Base-by-base conservation (phyloP, 2,113 vertebrate species). In the Nothobranchius kuhntae region DNA sequence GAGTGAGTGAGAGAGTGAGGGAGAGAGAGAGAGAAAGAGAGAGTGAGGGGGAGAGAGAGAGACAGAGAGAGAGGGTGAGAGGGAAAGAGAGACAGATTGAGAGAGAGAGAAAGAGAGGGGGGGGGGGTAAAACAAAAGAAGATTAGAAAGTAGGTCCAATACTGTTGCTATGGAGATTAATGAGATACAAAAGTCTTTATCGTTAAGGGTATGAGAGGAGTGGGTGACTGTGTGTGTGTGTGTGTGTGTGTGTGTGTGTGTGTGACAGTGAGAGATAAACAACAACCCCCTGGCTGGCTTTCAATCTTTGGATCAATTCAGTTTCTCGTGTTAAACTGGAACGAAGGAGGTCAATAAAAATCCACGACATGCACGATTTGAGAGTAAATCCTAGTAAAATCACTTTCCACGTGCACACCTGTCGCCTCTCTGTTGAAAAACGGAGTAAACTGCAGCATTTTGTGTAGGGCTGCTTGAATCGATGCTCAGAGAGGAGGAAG, bases 121-220 rank as follows among this genome's bases (percentile, higher is more conserved):
- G 21, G 21, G 21, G 21, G 21, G 21, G 1, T 21, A 21, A 21
- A 21, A 21, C 21, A 21, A 21, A 21, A 21, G 21, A 21, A 21
- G 21, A 21, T 21, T 21, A 21, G 21, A 21, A 21, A 21, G 21
- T 21, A 21, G 21, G 21, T 21, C 21, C 21, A 21, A 21, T 21
- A 21, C 21, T 21, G 21, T 21, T 21, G 21, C 21, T 21, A 21
- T 21, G 21, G 21, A 21, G 21, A 21, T 21, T 21, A 84, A 89
- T 85, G 70, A 87, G 61, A 78, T 63, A 77, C 76, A 80, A 74
- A 71, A 61, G 62, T 74, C 76, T 73, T 73, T 56, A 76, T 83
- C 65, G 68, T 83, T 66, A 78, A 0, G 59, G 40, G 68, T 64
- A 58, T 36, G 30, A 78, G 74, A 60, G 53, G 35, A 71, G 73